These are phyloP conservation scores for Caenorhabditis brenneri DNA, from an alignment of 1,140 invertebrate genomes.

Conservation along the genomic window DNA sequence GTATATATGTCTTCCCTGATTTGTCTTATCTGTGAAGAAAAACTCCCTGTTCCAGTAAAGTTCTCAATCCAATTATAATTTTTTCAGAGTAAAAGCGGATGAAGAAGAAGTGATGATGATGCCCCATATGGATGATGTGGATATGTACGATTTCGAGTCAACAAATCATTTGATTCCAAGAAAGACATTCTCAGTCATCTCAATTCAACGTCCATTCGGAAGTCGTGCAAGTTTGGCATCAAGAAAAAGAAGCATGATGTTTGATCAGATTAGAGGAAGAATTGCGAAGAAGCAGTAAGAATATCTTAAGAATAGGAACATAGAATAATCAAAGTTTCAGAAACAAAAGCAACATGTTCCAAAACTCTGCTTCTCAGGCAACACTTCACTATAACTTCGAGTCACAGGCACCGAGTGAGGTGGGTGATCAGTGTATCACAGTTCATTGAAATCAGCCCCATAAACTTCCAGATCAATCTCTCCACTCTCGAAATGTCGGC, in stretches of 20 bases:
- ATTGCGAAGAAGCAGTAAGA: background rate
- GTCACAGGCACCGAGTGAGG: conserved; percentile 21
- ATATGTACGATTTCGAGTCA: conserved; percentile 15
- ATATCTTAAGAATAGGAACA: too few species aligned
- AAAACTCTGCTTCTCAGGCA: background rate
- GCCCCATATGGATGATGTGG: conserved; percentile 40
- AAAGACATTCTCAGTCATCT: conserved; percentile 31
- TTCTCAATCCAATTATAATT: background rate
- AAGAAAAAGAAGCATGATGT: conserved; percentile 20
- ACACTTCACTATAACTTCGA: conserved; percentile 31
- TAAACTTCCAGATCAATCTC: background rate
- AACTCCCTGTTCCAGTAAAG: too few species aligned
- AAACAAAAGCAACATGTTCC: conserved; percentile 16
- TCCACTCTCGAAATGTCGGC: conserved; percentile 19
- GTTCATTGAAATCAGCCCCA: too few species aligned
- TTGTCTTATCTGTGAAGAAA: too few species aligned
- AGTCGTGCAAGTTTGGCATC: conserved; percentile 24
- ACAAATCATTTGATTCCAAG: conserved; percentile 29
- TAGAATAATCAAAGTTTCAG: background rate
- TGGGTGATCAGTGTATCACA: too few species aligned
- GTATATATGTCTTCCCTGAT: too few species aligned
- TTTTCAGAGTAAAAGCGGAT: background rate
- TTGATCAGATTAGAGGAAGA: conserved; percentile 4
- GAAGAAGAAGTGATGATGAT: conserved; percentile 48
- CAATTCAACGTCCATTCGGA: conserved; percentile 5